A percentile compares a stretch with the other conserved stretches of the same genome.
phyloP scores from a whole-genome alignment of 2,888 invertebrate species.

The Ectobius pallidus region DNA sequence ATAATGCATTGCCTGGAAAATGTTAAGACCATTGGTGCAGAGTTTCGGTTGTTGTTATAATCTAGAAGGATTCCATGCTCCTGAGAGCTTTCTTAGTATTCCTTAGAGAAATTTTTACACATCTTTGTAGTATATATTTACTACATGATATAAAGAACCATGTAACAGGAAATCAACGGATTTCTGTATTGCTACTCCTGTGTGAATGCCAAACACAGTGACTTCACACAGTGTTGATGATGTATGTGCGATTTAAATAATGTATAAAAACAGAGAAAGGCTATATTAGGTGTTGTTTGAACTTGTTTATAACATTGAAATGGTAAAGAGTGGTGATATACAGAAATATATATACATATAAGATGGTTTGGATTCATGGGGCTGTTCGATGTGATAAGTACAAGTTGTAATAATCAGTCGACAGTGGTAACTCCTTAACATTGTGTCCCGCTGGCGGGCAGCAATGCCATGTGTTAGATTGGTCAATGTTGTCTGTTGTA shows the following conservation, averaged over 20 bases:
- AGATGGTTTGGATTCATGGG: slow-evolving; percentile 6
- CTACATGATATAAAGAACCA: slow-evolving; percentile 15
- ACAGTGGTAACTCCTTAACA: slow-evolving; percentile 2
- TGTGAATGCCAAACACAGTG: neutral
- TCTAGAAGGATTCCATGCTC: slow-evolving; percentile 2
- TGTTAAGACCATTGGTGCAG: slow-evolving; percentile 10
- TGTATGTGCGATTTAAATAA: neutral
- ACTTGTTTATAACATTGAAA: neutral
- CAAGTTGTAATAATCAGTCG: neutral
- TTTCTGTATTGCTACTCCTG: neutral
- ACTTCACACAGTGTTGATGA: neutral
- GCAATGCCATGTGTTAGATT: neutral
- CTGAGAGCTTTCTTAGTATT: slow-evolving; percentile 20
- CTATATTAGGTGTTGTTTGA: neutral
- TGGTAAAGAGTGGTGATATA: neutral
- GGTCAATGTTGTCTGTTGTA: slow-evolving; percentile 24
- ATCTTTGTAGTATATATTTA: slow-evolving; percentile 22
- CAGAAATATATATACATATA: slow-evolving; percentile 1
- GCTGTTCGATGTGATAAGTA: neutral
- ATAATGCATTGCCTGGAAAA: slow-evolving; percentile 8
- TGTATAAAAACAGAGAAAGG: no score
- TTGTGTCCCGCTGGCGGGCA: slow-evolving; percentile 36
- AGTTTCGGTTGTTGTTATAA: neutral
- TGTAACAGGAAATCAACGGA: slow-evolving; percentile 11
- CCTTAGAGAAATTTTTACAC: slow-evolving; percentile 18